Conservation (phyloP, 2,113 vertebrate genomes). For the Corythornis cristatus region DNA sequence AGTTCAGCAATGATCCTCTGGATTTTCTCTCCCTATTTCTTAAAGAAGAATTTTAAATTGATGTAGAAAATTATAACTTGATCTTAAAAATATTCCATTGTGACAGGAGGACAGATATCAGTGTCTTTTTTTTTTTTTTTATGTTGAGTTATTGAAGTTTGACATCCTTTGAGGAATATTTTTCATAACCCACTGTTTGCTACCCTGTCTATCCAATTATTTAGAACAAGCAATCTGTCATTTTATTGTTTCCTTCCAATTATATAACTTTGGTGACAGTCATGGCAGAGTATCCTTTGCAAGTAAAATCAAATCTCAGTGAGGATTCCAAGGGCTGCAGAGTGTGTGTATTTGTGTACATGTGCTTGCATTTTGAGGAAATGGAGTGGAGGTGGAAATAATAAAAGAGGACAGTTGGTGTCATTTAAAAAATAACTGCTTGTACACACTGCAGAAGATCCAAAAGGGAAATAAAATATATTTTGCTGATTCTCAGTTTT, state of each 20-base stretch:
- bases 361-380: neutral
- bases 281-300: constrained; percentile 57
- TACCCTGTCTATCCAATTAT: constrained; percentile 72
- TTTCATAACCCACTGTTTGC: constrained; percentile 71
- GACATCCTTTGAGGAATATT: constrained; percentile 71
- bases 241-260: constrained; percentile 73
- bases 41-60: constrained; percentile 39
- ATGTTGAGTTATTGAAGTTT: constrained; percentile 64
- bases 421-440: constrained; percentile 4
- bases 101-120: constrained; percentile 58
- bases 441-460: neutral
- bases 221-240: constrained; percentile 78
- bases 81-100: constrained; percentile 36
- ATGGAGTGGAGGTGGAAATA: constrained; percentile 1
- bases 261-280: constrained; percentile 71
- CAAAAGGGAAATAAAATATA: neutral
- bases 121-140: constrained; percentile 51
- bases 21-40: neutral
- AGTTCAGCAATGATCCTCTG: neutral
- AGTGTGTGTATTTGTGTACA: neutral
- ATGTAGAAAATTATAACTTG: constrained; percentile 50
- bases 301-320: constrained; percentile 19
- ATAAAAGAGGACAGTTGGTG: constrained; percentile 4
- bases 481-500: neutral
- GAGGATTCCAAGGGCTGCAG: constrained; percentile 8